Conservation (phyloP, 2,113 vertebrate species). For the Tyrannus savana region DNA sequence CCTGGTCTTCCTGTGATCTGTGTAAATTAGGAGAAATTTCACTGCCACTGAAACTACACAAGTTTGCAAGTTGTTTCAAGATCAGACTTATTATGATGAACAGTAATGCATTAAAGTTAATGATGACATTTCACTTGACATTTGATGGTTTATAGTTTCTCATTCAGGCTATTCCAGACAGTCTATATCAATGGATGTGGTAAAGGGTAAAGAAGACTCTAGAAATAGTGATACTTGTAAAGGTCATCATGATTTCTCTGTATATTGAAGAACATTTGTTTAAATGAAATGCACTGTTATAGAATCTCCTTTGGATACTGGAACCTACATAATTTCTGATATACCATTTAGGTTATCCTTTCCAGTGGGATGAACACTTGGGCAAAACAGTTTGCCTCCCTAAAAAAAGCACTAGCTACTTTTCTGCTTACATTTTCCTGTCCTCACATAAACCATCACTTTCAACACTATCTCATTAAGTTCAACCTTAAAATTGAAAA, state of each 20-base stretch:
- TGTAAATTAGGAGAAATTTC: conserved; percentile 1
- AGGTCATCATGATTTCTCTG: conserved; percentile 56
- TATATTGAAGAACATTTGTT: conserved; percentile 37
- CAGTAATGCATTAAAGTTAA: conserved; percentile 41
- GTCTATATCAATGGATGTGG: conserved; percentile 12
- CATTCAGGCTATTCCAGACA: conserved; percentile 12
- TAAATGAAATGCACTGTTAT: conserved; percentile 23
- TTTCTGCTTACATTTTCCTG: neutral
- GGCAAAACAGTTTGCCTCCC: neutral
- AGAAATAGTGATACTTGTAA: conserved; percentile 43
- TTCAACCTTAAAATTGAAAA: neutral
- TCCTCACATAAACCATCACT: neutral
- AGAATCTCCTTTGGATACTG: neutral
- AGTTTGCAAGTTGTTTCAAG: conserved; percentile 27
- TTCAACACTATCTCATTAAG: neutral
- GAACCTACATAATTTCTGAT: neutral
- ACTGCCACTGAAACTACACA: neutral
- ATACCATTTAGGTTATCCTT: neutral
- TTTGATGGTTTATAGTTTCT: conserved; percentile 42
- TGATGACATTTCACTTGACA: conserved; percentile 57
- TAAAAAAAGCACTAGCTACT: neutral
- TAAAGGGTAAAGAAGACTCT: conserved; percentile 48
- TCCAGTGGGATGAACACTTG: neutral
- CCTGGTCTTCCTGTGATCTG: neutral
- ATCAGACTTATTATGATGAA: conserved; percentile 16